phyloP scores from a whole-genome alignment of 1,140 invertebrate genomes.

The Planococcus citri region DNA sequence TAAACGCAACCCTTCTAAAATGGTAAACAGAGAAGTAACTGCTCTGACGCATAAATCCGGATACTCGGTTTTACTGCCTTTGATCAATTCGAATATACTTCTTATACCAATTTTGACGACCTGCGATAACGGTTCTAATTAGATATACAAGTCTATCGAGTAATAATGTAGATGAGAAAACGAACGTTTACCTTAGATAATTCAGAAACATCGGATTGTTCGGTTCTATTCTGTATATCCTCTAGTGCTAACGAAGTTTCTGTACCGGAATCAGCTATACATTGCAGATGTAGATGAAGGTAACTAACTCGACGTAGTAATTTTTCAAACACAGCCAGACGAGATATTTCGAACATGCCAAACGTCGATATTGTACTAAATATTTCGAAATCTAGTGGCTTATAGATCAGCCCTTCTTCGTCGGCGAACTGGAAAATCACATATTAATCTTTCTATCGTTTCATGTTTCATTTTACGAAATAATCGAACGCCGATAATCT shows the following conservation, averaged over 20 bases:
- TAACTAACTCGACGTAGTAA: not conserved
- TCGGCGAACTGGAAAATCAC: not conserved
- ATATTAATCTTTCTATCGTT: not conserved
- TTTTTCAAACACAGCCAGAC: slow-evolving; percentile 14
- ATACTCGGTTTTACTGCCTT: slow-evolving; percentile 67
- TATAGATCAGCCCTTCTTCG: slow-evolving; percentile 12
- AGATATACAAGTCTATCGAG: not conserved
- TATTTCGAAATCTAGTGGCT: slow-evolving; percentile 6
- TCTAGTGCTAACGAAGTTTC: not conserved
- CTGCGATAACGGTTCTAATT: slow-evolving; percentile 34
- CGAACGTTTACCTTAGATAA: slow-evolving; percentile 10
- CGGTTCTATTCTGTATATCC: not conserved
- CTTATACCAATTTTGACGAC: slow-evolving; percentile 82
- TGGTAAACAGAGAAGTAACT: slow-evolving; percentile 71
- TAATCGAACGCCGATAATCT: too few species aligned
- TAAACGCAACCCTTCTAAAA: slow-evolving; percentile 78
- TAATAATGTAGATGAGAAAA: not conserved
- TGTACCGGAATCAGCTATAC: not conserved
- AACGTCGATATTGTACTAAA: slow-evolving; percentile 1
- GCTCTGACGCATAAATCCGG: slow-evolving; percentile 75
- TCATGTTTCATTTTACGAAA: too few species aligned
- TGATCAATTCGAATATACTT: slow-evolving; percentile 81
- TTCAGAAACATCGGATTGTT: not conserved
- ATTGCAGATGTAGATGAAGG: not conserved
- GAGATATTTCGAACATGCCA: slow-evolving; percentile 3